Percentiles rank a stretch among this genome's conserved stretches.
These are phyloP conservation scores for Cynocephalus volans DNA, from an alignment of 2,113 vertebrate species.

Conservation along the genomic window DNA sequence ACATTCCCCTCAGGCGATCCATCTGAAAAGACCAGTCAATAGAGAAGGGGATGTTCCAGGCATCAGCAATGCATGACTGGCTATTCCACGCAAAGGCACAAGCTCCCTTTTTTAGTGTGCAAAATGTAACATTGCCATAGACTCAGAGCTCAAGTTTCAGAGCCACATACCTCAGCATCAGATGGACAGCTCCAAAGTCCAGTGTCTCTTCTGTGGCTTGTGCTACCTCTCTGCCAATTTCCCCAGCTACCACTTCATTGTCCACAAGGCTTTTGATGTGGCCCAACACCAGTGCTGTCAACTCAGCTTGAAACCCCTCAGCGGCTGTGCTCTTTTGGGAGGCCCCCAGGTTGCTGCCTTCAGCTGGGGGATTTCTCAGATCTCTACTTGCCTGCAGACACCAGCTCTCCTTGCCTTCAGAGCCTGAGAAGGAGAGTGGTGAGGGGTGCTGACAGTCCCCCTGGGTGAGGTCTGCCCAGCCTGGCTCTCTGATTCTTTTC, in stretches of 20 bases:
- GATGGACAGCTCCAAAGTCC: slow-evolving; percentile 93
- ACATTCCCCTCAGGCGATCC: slow-evolving; percentile 82
- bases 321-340: not conserved
- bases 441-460: not conserved
- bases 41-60: slow-evolving; percentile 77
- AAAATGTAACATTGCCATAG: slow-evolving; percentile 94
- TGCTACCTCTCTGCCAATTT: slow-evolving; percentile 96
- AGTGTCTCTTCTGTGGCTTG: slow-evolving; percentile 96
- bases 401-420: not conserved
- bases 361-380: not conserved
- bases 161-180: slow-evolving; percentile 97
- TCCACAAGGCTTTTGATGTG: slow-evolving; percentile 91
- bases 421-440: not conserved
- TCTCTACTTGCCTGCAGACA: not conserved
- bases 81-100: slow-evolving; percentile 92
- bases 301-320: not conserved
- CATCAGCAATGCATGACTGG: slow-evolving; percentile 48
- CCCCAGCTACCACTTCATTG: slow-evolving; percentile 96
- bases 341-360: not conserved
- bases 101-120: slow-evolving; percentile 92
- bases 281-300: not conserved
- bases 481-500: slow-evolving; percentile 17
- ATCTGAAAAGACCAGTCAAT: slow-evolving; percentile 87
- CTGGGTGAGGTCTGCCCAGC: not conserved
- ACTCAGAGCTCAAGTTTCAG: slow-evolving; percentile 90